Conservation (phyloP, 2,113 vertebrate species). For the Bagarius yarrelli region DNA sequence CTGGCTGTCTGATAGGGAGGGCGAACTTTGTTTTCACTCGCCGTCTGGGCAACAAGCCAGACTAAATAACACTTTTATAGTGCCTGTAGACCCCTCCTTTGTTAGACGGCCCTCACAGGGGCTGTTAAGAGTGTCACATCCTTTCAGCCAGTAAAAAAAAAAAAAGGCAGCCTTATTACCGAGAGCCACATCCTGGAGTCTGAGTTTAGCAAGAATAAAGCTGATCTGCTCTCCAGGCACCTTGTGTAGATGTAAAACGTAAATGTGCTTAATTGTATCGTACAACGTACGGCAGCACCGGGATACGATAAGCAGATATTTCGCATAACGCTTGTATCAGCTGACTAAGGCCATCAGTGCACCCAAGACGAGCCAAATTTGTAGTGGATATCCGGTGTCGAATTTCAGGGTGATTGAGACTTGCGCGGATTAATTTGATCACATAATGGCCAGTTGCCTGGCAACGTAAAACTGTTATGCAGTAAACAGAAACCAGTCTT, state of each 20-base stretch:
- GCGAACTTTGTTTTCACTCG: conserved; percentile 69
- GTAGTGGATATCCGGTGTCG: conserved; percentile 43
- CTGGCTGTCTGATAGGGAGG: conserved; percentile 59
- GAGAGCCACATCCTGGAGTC: conserved; percentile 47
- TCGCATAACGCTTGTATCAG: background rate
- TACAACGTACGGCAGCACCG: background rate
- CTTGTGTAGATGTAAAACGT: background rate
- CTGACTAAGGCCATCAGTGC: conserved; percentile 22
- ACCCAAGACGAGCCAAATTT: conserved; percentile 26
- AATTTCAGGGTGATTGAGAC: conserved; percentile 50
- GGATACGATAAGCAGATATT: background rate
- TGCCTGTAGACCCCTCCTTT: conserved; percentile 61
- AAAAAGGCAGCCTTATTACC: conserved; percentile 46
- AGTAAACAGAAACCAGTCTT: conserved; percentile 67
- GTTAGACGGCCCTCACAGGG: conserved; percentile 52
- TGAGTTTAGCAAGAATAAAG: background rate
- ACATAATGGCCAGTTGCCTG: conserved; percentile 58
- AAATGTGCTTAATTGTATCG: background rate
- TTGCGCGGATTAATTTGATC: conserved; percentile 63
- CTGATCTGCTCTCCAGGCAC: background rate
- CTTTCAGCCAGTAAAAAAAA: conserved; percentile 35
- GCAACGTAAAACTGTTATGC: conserved; percentile 70
- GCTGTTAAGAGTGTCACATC: conserved; percentile 63
- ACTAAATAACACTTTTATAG: conserved; percentile 62
- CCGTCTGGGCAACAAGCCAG: conserved; percentile 64